Evolutionary conservation across 2,113 vertebrate species (phyloP).

Genomic region (Lipophrys pholis): DNA sequence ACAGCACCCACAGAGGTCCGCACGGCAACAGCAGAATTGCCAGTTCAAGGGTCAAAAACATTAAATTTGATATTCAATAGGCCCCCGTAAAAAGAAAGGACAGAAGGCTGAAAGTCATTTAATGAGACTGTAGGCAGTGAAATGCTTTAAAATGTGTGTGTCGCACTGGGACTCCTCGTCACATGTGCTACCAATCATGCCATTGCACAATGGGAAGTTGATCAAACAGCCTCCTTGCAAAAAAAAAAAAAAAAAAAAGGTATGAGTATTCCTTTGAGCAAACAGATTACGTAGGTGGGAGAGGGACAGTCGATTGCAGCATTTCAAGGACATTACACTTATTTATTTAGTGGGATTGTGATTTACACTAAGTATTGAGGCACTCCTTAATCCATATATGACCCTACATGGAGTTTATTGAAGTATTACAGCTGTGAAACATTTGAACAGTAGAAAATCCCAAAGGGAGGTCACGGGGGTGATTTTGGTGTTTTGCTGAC

Average conservation of each 20-base stretch:
- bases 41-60: slow-evolving; percentile 4
- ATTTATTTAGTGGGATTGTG: slow-evolving; percentile 55
- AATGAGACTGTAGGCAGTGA: background rate
- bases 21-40: slow-evolving; percentile 23
- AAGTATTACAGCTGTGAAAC: slow-evolving; percentile 2
- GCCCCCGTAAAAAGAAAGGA: too few species aligned
- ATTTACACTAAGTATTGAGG: slow-evolving; percentile 27
- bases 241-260: slow-evolving; percentile 39
- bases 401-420: slow-evolving; percentile 20
- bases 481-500: background rate
- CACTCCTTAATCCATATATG: slow-evolving; percentile 46
- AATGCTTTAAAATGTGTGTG: slow-evolving; percentile 1
- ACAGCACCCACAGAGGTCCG: slow-evolving; percentile 56
- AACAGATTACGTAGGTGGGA: slow-evolving; percentile 30
- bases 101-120: background rate
- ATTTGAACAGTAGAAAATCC: slow-evolving; percentile 3
- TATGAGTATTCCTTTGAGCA: slow-evolving; percentile 58
- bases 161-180: background rate
- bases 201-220: slow-evolving; percentile 53
- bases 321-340: background rate
- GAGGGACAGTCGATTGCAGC: slow-evolving; percentile 27
- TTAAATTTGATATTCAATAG: background rate
- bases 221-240: slow-evolving; percentile 45
- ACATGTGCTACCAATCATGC: background rate
- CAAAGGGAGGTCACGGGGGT: slow-evolving; percentile 1